Percentiles rank a stretch among this genome's conserved stretches.
Conservation (phyloP, 35 echinoderm and acorn worm species). For the Heliocidaris erythrogramma region DNA sequence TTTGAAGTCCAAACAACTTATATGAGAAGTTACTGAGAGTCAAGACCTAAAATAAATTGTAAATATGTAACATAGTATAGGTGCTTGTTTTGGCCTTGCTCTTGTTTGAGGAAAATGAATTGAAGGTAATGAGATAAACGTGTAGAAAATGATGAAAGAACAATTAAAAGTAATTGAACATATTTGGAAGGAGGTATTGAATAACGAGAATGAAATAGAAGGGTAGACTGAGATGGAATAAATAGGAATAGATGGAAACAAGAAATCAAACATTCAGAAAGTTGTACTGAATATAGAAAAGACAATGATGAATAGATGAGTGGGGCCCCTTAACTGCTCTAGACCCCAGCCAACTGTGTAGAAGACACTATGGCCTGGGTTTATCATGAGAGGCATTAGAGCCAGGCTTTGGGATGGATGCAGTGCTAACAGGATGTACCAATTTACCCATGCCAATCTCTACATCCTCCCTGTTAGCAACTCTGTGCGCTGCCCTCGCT, state of each 20-base stretch:
- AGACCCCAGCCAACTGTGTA: not conserved
- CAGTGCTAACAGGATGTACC: slow-evolving; percentile 31
- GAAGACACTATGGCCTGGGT: not conserved
- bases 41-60: no score
- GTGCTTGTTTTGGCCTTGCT: no score
- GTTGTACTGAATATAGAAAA: not conserved
- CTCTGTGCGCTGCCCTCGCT: slow-evolving; percentile 31
- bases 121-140: no score
- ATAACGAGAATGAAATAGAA: not conserved
- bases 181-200: no score
- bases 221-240: not conserved
- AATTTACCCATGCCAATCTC: slow-evolving; percentile 45
- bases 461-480: slow-evolving; percentile 48
- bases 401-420: slow-evolving; percentile 26
- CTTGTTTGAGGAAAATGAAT: no score
- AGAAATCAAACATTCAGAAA: not conserved
- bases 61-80: no score
- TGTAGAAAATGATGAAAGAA: no score
- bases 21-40: no score
- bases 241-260: not conserved
- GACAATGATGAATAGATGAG: not conserved
- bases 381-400: not conserved
- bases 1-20: no score
- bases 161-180: no score
- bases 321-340: not conserved